Evolutionary conservation across 2,113 vertebrate species (phyloP).

Genomic region (Dicaeum eximium): DNA sequence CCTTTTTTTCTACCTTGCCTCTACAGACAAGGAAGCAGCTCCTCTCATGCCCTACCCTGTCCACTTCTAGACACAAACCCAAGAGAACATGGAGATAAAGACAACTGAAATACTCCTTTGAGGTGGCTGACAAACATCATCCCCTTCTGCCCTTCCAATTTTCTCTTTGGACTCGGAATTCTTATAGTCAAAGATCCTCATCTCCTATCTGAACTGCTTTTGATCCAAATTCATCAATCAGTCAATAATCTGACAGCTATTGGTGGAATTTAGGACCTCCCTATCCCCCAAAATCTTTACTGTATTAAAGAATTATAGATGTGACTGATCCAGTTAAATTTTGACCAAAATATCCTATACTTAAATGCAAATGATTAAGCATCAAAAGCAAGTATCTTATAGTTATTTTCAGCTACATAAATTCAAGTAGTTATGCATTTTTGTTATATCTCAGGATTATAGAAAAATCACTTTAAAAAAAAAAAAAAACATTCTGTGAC

Average conservation of each 20-base stretch:
- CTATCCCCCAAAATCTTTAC: not conserved
- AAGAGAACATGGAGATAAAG: not conserved
- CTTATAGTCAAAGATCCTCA: not conserved
- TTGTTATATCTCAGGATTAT: not conserved
- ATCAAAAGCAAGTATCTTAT: not conserved
- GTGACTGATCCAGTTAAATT: not conserved
- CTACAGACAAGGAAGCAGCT: not conserved
- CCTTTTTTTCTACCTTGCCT: not conserved
- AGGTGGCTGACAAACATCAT: not conserved
- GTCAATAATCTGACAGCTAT: not conserved
- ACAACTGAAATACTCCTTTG: not conserved
- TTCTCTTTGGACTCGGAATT: not conserved
- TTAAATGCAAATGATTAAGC: not conserved
- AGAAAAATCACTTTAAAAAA: not conserved
- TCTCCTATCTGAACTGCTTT: not conserved
- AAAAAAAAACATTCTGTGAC: not conserved
- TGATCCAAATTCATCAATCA: not conserved
- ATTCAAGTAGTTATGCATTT: not conserved
- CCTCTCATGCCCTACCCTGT: not conserved
- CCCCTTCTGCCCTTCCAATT: not conserved
- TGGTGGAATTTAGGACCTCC: not conserved
- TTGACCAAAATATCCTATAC: not conserved
- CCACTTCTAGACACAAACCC: not conserved
- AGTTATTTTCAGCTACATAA: not conserved
- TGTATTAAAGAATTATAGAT: not conserved